Percentiles rank a stretch among this genome's conserved stretches.
These are phyloP conservation scores for Lonchura striata DNA, from an alignment of 2,113 vertebrate species.

Conservation along the genomic window DNA sequence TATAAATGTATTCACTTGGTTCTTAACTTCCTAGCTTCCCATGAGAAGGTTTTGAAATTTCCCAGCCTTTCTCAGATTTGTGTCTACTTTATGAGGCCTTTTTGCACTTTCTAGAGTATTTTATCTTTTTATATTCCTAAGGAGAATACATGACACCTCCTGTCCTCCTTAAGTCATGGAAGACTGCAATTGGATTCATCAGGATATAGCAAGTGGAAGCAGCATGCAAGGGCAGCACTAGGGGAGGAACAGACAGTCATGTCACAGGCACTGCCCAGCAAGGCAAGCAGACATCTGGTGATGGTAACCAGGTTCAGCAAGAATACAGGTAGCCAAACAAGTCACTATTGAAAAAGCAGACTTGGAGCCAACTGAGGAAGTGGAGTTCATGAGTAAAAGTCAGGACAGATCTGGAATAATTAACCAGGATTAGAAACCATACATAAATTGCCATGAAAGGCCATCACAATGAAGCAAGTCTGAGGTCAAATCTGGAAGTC, in stretches of 20 bases:
- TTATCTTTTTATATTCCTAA: no score
- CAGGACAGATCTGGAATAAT: background rate
- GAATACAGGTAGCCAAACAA: background rate
- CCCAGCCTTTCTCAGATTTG: no score
- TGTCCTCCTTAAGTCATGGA: background rate
- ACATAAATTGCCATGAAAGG: background rate
- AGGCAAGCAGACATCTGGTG: background rate
- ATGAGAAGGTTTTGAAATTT: no score
- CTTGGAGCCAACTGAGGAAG: background rate
- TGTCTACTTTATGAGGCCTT: no score
- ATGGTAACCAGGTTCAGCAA: background rate
- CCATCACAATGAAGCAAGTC: fast-evolving
- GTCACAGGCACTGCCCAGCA: background rate
- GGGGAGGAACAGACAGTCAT: background rate
- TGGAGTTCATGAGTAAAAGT: background rate
- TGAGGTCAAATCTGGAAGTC: background rate
- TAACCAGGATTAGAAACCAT: background rate
- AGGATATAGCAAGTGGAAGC: background rate
- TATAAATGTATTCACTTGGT: no score
- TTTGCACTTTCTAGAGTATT: no score
- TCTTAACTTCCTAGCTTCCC: no score
- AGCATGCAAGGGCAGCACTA: background rate
- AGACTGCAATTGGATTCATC: background rate
- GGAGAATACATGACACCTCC: no score
- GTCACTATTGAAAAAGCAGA: background rate